These are phyloP conservation scores for Adrianichthys oophorus DNA, from an alignment of 2,797 vertebrate species.

Conservation along the genomic window DNA sequence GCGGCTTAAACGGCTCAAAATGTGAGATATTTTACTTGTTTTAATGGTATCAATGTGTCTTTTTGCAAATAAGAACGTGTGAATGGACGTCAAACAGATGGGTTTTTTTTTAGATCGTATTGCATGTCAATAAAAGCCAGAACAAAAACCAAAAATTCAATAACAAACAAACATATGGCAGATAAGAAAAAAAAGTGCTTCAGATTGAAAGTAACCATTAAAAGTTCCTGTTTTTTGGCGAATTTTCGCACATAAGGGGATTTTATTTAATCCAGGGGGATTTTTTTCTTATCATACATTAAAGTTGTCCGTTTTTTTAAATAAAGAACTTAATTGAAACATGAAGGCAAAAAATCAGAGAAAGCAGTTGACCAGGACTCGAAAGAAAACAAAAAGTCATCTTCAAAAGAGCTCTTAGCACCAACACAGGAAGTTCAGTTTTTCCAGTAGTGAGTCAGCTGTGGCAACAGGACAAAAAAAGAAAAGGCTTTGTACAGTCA, in stretches of 20 bases:
- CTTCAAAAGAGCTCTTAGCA: slow-evolving; percentile 45
- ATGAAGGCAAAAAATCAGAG: background rate
- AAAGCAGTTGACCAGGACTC: background rate
- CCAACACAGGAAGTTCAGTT: slow-evolving; percentile 57
- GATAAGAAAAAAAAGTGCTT: too few species aligned
- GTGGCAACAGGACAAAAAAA: slow-evolving; percentile 25
- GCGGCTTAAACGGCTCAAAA: background rate
- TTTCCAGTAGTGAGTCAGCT: slow-evolving; percentile 70
- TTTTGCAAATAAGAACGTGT: background rate
- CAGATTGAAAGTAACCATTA: too few species aligned
- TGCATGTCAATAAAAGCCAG: too few species aligned
- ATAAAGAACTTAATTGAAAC: background rate
- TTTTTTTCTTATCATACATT: too few species aligned
- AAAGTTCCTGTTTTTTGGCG: too few species aligned
- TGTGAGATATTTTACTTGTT: background rate
- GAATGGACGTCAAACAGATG: background rate
- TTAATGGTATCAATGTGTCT: background rate
- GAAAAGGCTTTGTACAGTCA: slow-evolving; percentile 21
- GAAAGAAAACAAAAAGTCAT: slow-evolving; percentile 23
- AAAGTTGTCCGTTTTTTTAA: background rate
- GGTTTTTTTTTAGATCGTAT: too few species aligned
- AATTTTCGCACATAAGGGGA: too few species aligned
- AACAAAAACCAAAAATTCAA: too few species aligned
- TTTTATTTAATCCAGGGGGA: too few species aligned
- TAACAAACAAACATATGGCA: too few species aligned